phyloP scores from a whole-genome alignment of 1,140 invertebrate species.

The Odontomachus brunneus region DNA sequence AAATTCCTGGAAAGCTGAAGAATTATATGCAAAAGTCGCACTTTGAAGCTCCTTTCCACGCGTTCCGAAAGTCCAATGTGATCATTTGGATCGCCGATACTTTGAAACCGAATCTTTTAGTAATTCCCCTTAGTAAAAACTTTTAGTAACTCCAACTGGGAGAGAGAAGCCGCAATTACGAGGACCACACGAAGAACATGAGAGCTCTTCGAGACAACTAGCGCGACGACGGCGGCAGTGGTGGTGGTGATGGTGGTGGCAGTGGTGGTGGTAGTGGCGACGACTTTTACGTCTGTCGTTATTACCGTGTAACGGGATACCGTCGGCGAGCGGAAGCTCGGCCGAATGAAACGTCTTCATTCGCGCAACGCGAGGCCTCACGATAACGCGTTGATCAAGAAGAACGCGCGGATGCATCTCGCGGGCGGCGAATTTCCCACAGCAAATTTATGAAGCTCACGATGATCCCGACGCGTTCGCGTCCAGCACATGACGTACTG shows the following conservation, averaged over 20 bases:
- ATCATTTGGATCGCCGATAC: no score
- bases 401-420: background rate
- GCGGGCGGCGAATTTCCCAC: background rate
- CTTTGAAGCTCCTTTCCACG: no score
- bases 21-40: no score
- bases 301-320: conserved; percentile 22
- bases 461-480: no score
- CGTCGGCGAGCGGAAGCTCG: background rate
- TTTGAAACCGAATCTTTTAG: no score
- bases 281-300: conserved; percentile 17
- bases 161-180: conserved; percentile 3
- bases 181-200: background rate
- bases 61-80: no score
- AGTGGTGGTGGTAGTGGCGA: background rate
- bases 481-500: no score
- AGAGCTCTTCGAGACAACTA: conserved; percentile 15
- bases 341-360: background rate
- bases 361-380: background rate
- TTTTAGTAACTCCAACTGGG: background rate
- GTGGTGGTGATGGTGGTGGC: no score
- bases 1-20: no score
- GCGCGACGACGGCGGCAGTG: background rate
- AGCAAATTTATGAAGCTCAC: no score
- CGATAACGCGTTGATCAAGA: background rate
- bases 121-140: no score